Percentiles rank a stretch among this genome's conserved stretches.
Conservation (phyloP, 2,888 invertebrate species). For the Cancer borealis region DNA sequence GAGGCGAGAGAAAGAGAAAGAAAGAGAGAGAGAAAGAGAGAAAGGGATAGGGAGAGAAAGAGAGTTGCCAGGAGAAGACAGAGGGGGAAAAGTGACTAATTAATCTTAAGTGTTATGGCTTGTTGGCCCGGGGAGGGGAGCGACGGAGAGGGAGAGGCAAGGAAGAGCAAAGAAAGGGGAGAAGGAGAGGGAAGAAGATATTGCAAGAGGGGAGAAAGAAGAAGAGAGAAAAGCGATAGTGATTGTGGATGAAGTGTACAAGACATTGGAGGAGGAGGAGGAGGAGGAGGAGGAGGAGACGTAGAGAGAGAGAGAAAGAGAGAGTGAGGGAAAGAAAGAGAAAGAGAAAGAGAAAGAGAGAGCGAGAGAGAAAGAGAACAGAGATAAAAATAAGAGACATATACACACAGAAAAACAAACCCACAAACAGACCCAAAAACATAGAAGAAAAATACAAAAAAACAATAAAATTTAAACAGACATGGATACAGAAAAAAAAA, state of each 20-base stretch:
- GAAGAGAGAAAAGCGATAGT: slow-evolving; percentile 45
- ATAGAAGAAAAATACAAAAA: no score
- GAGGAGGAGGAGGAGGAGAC: slow-evolving; percentile 12
- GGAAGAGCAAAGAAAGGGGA: slow-evolving; percentile 36
- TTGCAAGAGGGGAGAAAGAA: slow-evolving; percentile 22
- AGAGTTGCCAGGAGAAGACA: slow-evolving; percentile 3
- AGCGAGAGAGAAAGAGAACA: neutral
- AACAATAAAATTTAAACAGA: no score
- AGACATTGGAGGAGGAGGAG: neutral
- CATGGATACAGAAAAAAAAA: no score
- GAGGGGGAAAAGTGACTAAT: slow-evolving; percentile 54
- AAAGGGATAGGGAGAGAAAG: neutral
- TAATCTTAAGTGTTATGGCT: slow-evolving; percentile 62
- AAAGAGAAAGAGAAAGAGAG: slow-evolving; percentile 32
- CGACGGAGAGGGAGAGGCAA: neutral
- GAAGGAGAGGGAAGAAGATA: slow-evolving; percentile 25
- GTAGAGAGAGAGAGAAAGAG: slow-evolving; percentile 25
- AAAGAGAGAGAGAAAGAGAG: slow-evolving; percentile 1
- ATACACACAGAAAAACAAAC: neutral
- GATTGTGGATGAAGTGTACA: slow-evolving; percentile 47
- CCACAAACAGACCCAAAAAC: neutral
- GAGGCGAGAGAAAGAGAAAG: slow-evolving; percentile 8
- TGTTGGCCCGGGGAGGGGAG: slow-evolving; percentile 51
- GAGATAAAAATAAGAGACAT: neutral
- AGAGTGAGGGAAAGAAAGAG: neutral